Base-by-base conservation (phyloP, 2,888 invertebrate species). In the Notodonta ziczac region DNA sequence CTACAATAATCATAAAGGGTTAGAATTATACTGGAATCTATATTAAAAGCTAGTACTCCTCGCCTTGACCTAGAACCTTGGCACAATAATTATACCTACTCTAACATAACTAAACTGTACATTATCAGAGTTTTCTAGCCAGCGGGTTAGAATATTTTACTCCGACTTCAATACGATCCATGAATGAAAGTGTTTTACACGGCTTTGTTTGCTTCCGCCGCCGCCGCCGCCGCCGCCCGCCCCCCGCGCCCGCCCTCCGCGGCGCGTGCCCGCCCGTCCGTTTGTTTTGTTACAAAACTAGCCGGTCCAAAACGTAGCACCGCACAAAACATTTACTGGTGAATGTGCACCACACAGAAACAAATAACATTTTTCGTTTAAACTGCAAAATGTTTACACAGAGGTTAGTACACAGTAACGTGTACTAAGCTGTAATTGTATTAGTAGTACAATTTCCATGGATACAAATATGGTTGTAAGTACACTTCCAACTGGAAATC, bases 111-210 rank as follows among this genome's bases (percentile, higher is more conserved):
- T 46, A 46, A 1, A 4, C 46, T n/a, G 13, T n/a, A n/a, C n/a
- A 6, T 46, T n/a, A 46, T 42, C 9, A 13, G 46, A 46, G n/a
- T 46, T 5, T 7, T n/a, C 13, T n/a, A 10, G 12, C 44, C 46
- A 13, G 5, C n/a, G 48, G 7, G 48, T 14, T 14, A 50, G 48
- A 14, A 14, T 14, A 0, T 16, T 16, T 50, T 16, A 50, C 9
- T 7, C 50, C 50, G 9, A 16, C 16, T 16, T 9, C 50, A 50
- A 50, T 16, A 50, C 14, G 6, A 35, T 54, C 59, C 12, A 54
- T 44, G 57, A 65, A 69, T 66, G 65, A 76, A 60, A 67, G 61
- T 44, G 54, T 63, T 70, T 76, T 62, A 67, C 50, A 16, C 50
- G 16, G 9, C 16, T 50, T 16, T 8, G 14, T 50, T 50, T 6